Base-by-base conservation (phyloP, 2,888 invertebrate species). In the Diaphora mendica region DNA sequence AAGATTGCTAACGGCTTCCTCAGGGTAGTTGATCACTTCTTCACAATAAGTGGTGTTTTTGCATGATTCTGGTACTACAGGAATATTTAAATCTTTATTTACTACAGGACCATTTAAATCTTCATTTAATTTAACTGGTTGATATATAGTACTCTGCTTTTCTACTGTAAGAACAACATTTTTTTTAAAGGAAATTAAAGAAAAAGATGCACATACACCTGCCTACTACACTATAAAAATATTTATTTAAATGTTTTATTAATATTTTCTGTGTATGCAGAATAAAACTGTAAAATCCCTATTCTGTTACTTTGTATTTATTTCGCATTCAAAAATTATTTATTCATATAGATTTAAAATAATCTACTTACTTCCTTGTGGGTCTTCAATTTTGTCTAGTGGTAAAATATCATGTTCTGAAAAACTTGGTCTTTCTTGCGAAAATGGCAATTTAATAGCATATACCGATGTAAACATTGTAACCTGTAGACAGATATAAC, bases 11-110 rank as follows among this genome's bases (percentile, higher is more conserved):
- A 62, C 62, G 9, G 17, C 59, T 11, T 70, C 42, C 23, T 42
- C 26, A 33, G 70, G 70, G 42, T 62, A 70, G 20, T 62, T 62
- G 15, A 42, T 30, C 17, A 23, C 42, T 42, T 70, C 39, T 44
- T 70, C 70, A 23, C 70, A 70, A 42, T 62, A 42, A 20, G 39
- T 39, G 1, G 42, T 42, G 9, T 62, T 9, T 13, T 70, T 42
- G 30, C 70, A 70, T 42, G 42, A 39, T 23, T 55, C 26, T 23
- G 44, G 9, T 44, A 59, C 9, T 26, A 42, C n/a, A 20, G 42
- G 62, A 1, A 13, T 2, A 62, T 62, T 30, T 17, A 23, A 3
- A 35, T 33, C 33, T 33, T 33, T 3, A 33, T 33, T 33, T 26
- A 42, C n/a, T 26, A 42, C n/a, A 20, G 42, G 42, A 1, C 23